Evolutionary conservation across 2,113 vertebrate species (phyloP).

Genomic region (Cygnus buccinator): DNA sequence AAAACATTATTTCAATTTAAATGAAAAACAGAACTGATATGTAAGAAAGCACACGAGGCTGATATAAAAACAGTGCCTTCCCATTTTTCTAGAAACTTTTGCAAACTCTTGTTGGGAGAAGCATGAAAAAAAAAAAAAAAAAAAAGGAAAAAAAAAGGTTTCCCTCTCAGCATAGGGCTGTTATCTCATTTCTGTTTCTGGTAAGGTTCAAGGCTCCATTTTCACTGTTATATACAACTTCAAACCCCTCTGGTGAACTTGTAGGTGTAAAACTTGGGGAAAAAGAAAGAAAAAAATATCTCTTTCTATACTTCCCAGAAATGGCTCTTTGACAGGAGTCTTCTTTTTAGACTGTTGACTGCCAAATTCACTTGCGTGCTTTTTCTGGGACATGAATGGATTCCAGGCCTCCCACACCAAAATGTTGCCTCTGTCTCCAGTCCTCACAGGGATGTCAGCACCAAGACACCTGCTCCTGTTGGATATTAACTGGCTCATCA

Average conservation of each 20-base stretch:
- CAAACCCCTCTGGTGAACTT: background rate
- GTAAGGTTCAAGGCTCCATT: background rate
- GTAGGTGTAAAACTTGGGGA: rapidly evolving
- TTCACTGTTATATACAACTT: background rate
- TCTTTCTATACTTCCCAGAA: background rate
- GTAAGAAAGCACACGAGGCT: background rate
- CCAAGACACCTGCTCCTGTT: background rate
- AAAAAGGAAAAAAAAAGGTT: background rate
- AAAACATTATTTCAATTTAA: background rate
- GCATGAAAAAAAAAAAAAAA: background rate
- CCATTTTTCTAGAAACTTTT: background rate
- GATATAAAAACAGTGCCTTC: background rate
- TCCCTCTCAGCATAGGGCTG: background rate
- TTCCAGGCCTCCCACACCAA: background rate
- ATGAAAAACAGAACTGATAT: background rate
- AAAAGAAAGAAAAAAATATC: background rate
- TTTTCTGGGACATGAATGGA: background rate
- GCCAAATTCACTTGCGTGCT: background rate
- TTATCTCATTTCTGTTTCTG: background rate
- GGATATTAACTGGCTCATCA: background rate
- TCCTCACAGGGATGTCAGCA: background rate
- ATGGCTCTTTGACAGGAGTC: background rate
- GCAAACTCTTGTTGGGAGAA: background rate
- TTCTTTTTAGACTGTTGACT: background rate
- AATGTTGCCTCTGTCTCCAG: background rate